These are phyloP conservation scores for Molothrus ater DNA, from an alignment of 2,797 vertebrate genomes.

Conservation along the genomic window DNA sequence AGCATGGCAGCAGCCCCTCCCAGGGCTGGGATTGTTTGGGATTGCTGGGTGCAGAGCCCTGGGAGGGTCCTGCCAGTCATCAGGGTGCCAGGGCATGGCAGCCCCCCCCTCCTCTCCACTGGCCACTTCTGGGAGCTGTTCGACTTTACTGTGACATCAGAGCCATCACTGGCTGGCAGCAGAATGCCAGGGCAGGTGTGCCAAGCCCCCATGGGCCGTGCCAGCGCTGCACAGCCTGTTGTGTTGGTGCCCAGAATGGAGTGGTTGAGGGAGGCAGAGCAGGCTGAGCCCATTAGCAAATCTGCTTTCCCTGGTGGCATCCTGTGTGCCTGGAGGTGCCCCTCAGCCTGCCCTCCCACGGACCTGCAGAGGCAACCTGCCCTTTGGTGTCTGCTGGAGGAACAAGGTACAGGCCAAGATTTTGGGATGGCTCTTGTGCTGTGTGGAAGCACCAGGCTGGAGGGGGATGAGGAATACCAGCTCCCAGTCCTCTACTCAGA, in stretches of 20 bases:
- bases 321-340: neutral
- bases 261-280: neutral
- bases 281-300: neutral
- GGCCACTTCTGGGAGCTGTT: neutral
- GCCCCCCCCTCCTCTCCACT: too few species aligned
- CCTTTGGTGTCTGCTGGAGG: fast-evolving
- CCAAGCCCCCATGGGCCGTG: fast-evolving
- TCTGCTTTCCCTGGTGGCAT: neutral
- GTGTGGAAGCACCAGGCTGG: fast-evolving
- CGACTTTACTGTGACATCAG: neutral
- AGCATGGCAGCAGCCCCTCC: neutral
- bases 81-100: too few species aligned
- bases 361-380: neutral
- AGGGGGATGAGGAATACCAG: neutral
- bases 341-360: too few species aligned
- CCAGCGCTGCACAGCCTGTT: neutral
- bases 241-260: fast-evolving
- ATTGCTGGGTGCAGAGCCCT: fast-evolving
- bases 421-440: fast-evolving
- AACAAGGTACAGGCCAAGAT: neutral
- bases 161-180: neutral
- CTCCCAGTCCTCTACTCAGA: neutral
- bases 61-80: fast-evolving
- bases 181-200: neutral
- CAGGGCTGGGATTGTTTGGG: neutral